Evolutionary conservation across 2,113 vertebrate genomes (phyloP).

Genomic region (Chionis minor): DNA sequence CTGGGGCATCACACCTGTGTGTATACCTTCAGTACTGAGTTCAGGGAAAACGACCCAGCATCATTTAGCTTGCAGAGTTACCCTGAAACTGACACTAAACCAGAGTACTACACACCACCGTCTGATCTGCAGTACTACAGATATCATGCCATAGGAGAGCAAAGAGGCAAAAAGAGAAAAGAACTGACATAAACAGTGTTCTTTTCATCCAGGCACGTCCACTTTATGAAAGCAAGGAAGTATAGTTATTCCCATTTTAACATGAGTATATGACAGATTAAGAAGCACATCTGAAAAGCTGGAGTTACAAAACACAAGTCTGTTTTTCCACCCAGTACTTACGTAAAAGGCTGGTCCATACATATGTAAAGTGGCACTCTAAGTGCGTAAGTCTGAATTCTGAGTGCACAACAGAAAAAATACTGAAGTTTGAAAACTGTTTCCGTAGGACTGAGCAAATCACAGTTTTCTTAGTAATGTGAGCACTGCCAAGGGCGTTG

Average conservation of each 20-base stretch:
- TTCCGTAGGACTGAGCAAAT: background rate
- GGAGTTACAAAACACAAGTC: background rate
- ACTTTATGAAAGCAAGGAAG: background rate
- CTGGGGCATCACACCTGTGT: background rate
- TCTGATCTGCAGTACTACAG: background rate
- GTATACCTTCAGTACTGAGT: background rate
- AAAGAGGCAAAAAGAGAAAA: background rate
- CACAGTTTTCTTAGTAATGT: background rate
- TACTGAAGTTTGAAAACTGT: background rate
- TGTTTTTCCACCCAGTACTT: background rate
- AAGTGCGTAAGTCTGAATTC: background rate
- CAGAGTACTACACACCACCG: background rate
- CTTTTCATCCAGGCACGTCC: background rate
- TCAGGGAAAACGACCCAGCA: background rate
- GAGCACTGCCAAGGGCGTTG: background rate
- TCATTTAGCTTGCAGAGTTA: background rate
- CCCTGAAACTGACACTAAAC: background rate
- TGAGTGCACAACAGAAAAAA: background rate
- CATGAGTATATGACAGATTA: background rate
- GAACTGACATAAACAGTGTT: background rate
- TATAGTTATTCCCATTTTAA: background rate
- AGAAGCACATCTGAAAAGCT: background rate
- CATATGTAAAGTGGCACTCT: background rate
- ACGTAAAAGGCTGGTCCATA: background rate
- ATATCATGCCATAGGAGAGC: fast-evolving